Evolutionary conservation across 2,888 invertebrate species (phyloP).

Genomic region (Cantharis nigra): DNA sequence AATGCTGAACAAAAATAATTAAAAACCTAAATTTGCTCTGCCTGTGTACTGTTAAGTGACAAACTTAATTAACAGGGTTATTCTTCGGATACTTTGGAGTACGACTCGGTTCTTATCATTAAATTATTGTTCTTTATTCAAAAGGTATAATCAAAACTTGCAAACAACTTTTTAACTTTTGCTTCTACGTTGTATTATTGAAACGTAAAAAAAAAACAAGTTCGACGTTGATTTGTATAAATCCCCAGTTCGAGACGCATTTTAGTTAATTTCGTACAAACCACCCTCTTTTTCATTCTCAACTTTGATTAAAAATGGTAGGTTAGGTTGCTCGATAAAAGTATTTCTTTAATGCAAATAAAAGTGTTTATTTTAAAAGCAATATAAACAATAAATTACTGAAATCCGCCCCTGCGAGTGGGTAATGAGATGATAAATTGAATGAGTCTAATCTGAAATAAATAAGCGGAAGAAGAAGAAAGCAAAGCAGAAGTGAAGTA

Average conservation of each 20-base stretch:
- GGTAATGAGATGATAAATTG: constrained; percentile 57
- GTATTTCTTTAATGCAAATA: background rate
- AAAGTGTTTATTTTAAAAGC: background rate
- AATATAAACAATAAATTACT: constrained; percentile 24
- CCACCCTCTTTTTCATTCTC: constrained; percentile 31
- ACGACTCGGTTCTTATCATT: constrained; percentile 50
- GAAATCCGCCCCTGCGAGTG: constrained; percentile 25
- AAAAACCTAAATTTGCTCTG: constrained; percentile 58
- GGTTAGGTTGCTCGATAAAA: background rate
- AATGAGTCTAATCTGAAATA: constrained; percentile 57
- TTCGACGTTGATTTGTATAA: background rate
- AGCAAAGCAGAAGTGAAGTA: constrained; percentile 53
- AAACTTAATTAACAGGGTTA: constrained; percentile 59
- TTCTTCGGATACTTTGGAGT: constrained; percentile 52
- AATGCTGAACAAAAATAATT: constrained; percentile 60
- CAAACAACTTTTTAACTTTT: constrained; percentile 15
- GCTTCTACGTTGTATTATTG: background rate
- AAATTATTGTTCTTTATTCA: constrained; percentile 49
- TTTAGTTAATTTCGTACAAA: constrained; percentile 15
- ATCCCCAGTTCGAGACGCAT: constrained; percentile 9
- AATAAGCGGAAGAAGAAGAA: constrained; percentile 55
- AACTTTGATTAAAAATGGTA: background rate
- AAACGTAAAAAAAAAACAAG: background rate
- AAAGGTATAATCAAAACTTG: constrained; percentile 33
- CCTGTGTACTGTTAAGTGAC: constrained; percentile 56